phyloP scores from a whole-genome alignment of 2,888 invertebrate species.

The Andrena chrysosceles region DNA sequence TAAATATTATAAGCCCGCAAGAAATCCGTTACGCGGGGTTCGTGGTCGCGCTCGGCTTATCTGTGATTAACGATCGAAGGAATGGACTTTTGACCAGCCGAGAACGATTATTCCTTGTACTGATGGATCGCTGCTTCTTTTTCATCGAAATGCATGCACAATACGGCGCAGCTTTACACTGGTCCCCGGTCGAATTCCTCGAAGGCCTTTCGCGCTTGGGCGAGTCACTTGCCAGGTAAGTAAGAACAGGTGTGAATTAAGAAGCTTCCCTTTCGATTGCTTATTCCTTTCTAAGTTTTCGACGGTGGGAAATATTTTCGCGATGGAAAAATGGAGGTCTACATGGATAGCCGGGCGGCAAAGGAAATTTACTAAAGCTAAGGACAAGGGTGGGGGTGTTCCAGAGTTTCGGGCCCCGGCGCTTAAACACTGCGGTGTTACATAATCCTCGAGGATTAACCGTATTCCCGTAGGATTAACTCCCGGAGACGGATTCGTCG shows the following conservation, averaged over 20 bases:
- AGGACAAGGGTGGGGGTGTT: conserved; percentile 57
- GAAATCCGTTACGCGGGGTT: conserved; percentile 36
- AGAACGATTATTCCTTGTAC: conserved; percentile 9
- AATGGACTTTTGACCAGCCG: conserved; percentile 5
- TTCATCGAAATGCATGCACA: background rate
- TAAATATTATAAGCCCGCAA: conserved; percentile 41
- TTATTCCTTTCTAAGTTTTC: conserved; percentile 23
- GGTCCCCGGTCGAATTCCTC: background rate
- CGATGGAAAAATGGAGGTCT: conserved; percentile 46
- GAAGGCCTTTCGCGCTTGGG: too few species aligned
- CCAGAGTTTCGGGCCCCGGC: conserved; percentile 68
- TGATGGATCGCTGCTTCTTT: background rate
- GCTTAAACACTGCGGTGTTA: conserved; percentile 77
- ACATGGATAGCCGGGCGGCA: conserved; percentile 44
- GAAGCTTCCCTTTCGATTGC: conserved; percentile 22
- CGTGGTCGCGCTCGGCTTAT: conserved; percentile 31
- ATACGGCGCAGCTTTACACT: background rate
- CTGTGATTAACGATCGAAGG: conserved; percentile 49
- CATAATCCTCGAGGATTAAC: conserved; percentile 76
- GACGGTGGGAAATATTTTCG: conserved; percentile 31
- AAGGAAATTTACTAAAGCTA: conserved; percentile 71
- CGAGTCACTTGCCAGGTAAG: conserved; percentile 2
- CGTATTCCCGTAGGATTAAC: conserved; percentile 74
- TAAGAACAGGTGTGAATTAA: conserved; percentile 50
- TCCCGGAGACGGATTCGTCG: conserved; percentile 71